Conservation (phyloP, 2,888 invertebrate species). For the Eudasyphora cyanicolor region DNA sequence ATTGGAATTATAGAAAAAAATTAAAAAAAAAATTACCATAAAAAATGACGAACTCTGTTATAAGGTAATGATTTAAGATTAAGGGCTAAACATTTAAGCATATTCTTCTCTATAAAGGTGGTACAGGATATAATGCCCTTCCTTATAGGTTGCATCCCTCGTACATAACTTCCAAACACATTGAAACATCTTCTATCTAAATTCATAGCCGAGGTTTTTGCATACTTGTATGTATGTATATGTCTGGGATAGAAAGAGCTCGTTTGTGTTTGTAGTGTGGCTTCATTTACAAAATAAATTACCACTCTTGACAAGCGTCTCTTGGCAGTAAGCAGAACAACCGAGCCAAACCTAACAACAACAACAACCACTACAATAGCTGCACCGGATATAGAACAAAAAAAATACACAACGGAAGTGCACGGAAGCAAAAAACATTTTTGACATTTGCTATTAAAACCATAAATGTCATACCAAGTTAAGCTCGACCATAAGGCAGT, state of each 20-base stretch:
- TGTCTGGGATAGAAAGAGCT: neutral
- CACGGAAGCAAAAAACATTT: constrained; percentile 69
- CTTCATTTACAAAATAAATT: constrained; percentile 74
- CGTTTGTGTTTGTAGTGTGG: constrained; percentile 39
- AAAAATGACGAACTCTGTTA: too few species aligned
- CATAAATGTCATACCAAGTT: constrained; percentile 78
- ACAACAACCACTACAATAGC: constrained; percentile 28
- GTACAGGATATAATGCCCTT: too few species aligned
- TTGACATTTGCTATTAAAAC: constrained; percentile 76
- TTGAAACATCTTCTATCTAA: constrained; percentile 23
- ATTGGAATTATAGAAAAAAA: too few species aligned
- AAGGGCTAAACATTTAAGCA: too few species aligned
- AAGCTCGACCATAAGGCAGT: constrained; percentile 72
- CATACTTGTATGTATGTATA: neutral
- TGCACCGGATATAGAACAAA: neutral
- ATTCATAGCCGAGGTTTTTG: neutral
- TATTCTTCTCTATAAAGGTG: too few species aligned
- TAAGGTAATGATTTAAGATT: too few species aligned
- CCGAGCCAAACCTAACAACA: constrained; percentile 11
- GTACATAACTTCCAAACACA: neutral
- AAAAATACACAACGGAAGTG: neutral
- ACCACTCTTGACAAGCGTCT: constrained; percentile 68
- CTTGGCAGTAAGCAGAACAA: constrained; percentile 32
- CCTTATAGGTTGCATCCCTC: too few species aligned
- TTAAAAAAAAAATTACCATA: too few species aligned